phyloP scores from a whole-genome alignment of 2,113 vertebrate species.

The Ciconia stormi region DNA sequence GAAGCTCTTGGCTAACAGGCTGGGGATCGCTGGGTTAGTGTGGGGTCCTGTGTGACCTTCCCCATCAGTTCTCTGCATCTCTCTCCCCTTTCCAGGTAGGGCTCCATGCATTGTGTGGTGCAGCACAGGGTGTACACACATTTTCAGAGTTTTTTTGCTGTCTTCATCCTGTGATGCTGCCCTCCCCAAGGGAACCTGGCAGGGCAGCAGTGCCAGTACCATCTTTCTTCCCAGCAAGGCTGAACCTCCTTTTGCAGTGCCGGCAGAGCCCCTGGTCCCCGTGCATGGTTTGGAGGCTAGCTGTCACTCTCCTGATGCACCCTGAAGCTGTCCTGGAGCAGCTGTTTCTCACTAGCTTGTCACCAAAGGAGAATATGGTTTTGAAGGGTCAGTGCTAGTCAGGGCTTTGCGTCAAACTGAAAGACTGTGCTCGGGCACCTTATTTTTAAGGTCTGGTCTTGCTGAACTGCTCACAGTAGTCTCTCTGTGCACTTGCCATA shows the following conservation, averaged over 20 bases:
- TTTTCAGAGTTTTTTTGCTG: not conserved
- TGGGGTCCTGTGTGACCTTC: not conserved
- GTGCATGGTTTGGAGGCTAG: not conserved
- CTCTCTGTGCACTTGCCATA: not conserved
- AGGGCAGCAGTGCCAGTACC: not conserved
- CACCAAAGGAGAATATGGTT: not conserved
- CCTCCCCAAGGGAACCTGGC: not conserved
- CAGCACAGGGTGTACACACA: not conserved
- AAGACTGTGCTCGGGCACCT: not conserved
- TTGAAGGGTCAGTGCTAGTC: not conserved
- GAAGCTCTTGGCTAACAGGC: not conserved
- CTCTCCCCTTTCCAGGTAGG: not conserved
- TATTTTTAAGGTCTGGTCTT: not conserved
- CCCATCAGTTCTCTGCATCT: not conserved
- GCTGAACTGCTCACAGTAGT: not conserved
- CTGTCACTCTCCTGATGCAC: not conserved
- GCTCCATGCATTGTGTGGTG: fast-evolving
- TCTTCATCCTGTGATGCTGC: not conserved
- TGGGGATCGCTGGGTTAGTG: not conserved
- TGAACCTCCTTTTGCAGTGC: not conserved
- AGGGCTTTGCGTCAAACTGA: not conserved
- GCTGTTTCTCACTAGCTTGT: not conserved
- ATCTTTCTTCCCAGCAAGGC: not conserved
- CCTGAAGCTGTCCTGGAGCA: not conserved
- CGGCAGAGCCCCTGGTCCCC: not conserved